phyloP scores from a whole-genome alignment of 64 coral and sea anemone genomes.

The Exaiptasia diaphana region DNA sequence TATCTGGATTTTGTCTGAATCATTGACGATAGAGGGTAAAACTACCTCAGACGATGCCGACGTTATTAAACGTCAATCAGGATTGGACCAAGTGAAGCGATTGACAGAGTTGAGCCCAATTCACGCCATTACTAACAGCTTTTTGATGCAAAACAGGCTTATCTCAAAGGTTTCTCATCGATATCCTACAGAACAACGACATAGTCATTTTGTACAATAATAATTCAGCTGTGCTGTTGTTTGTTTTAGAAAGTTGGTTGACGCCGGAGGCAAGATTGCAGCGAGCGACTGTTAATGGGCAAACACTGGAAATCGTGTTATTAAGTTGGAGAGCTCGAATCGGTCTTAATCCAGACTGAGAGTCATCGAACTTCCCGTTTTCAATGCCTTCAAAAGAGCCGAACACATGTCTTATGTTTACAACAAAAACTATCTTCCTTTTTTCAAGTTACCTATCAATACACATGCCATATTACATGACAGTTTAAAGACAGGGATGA shows the following conservation, averaged over 20 bases:
- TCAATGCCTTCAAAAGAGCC: not conserved
- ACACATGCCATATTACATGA: too few species aligned
- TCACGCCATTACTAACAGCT: not conserved
- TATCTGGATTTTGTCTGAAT: too few species aligned
- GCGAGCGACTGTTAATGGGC: slow-evolving; percentile 34
- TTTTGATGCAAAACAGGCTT: not conserved
- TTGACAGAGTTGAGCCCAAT: not conserved
- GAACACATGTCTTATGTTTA: not conserved
- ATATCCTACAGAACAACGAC: not conserved
- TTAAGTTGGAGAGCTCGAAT: slow-evolving; percentile 25
- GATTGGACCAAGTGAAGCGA: not conserved
- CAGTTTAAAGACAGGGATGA: too few species aligned
- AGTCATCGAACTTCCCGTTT: not conserved
- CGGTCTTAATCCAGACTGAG: not conserved
- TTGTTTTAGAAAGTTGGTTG: slow-evolving; percentile 38
- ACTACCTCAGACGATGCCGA: too few species aligned
- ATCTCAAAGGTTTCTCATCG: too few species aligned
- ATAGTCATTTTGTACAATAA: not conserved
- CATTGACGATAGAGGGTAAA: too few species aligned
- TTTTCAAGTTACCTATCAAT: slow-evolving; percentile 2
- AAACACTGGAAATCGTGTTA: slow-evolving; percentile 39
- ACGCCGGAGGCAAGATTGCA: not conserved
- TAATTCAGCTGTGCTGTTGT: slow-evolving; percentile 49
- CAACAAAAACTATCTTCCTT: not conserved
- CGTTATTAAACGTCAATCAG: too few species aligned